Evolutionary conservation across 1,140 invertebrate genomes (phyloP).

Genomic region (Cylas formicarius): DNA sequence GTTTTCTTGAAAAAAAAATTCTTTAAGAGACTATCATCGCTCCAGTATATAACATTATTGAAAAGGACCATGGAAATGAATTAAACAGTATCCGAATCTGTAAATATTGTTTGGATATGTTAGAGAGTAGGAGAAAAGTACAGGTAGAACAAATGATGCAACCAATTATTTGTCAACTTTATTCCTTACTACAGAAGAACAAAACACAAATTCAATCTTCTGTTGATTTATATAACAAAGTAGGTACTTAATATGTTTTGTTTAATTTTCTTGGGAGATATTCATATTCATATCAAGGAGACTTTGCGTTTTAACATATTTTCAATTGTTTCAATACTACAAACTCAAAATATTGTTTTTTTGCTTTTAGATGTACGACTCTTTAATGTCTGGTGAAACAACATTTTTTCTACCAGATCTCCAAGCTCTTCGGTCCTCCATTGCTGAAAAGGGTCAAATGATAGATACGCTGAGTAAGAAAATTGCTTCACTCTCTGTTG

Average conservation of each 20-base stretch:
- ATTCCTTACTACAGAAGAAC: slow-evolving; percentile 69
- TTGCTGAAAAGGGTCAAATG: slow-evolving; percentile 79
- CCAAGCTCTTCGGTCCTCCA: slow-evolving; percentile 69
- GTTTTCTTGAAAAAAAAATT: background rate
- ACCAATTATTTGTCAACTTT: slow-evolving; percentile 72
- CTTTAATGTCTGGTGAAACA: slow-evolving; percentile 71
- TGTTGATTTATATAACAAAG: slow-evolving; percentile 77
- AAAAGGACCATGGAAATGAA: slow-evolving; percentile 29
- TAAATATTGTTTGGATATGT: slow-evolving; percentile 70
- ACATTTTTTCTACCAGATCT: slow-evolving; percentile 78
- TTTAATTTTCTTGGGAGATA: slow-evolving; percentile 3
- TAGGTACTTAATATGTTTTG: slow-evolving; percentile 45
- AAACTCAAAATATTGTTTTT: no score
- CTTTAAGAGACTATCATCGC: slow-evolving; percentile 34
- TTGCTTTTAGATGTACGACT: slow-evolving; percentile 53
- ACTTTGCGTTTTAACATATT: no score
- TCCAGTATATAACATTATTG: slow-evolving; percentile 27
- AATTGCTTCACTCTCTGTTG: slow-evolving; percentile 61
- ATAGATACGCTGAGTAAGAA: slow-evolving; percentile 79
- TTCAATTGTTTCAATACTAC: slow-evolving; percentile 4
- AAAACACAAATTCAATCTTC: slow-evolving; percentile 71
- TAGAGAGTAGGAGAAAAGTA: slow-evolving; percentile 73
- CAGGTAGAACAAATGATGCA: slow-evolving; percentile 73
- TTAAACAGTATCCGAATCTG: slow-evolving; percentile 69
- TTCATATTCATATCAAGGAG: background rate